phyloP scores from a whole-genome alignment of 2,888 invertebrate species.

The Zaprionus lineosus region DNA sequence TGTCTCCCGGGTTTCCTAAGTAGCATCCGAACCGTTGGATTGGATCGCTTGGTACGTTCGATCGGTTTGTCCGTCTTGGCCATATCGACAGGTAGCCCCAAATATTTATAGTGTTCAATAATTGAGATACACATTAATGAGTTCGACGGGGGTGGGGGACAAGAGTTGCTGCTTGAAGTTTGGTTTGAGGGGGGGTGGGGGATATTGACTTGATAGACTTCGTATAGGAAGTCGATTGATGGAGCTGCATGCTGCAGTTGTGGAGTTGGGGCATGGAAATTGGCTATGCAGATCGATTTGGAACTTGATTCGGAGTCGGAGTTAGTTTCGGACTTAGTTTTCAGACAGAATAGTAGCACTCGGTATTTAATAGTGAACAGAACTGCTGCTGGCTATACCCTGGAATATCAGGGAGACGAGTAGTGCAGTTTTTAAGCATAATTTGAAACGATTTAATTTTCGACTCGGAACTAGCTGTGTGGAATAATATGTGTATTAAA shows the following conservation, averaged over 20 bases:
- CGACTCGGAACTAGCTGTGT: too few relatives aligned
- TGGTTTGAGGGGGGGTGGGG: too few relatives aligned
- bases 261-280: constrained; percentile 5
- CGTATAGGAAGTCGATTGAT: too few relatives aligned
- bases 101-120: constrained; percentile 81
- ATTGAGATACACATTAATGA: constrained; percentile 81
- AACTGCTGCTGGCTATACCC: constrained; percentile 8
- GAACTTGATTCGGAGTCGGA: constrained; percentile 5
- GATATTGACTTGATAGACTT: too few relatives aligned
- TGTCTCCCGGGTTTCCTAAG: constrained; percentile 58
- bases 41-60: too few relatives aligned
- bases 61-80: constrained; percentile 36
- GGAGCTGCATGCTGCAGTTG: neutral
- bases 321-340: constrained; percentile 3
- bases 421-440: too few relatives aligned
- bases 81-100: constrained; percentile 81
- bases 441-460: neutral
- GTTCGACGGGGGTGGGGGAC: constrained; percentile 18
- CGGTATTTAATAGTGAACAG: constrained; percentile 75
- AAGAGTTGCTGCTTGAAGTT: too few relatives aligned
- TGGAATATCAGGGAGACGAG: too few relatives aligned
- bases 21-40: constrained; percentile 50
- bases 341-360: constrained; percentile 66
- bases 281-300: constrained; percentile 9
- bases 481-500: too few relatives aligned